Evolutionary conservation across 2,888 invertebrate genomes (phyloP).

Genomic region (Osmoderma eremita): DNA sequence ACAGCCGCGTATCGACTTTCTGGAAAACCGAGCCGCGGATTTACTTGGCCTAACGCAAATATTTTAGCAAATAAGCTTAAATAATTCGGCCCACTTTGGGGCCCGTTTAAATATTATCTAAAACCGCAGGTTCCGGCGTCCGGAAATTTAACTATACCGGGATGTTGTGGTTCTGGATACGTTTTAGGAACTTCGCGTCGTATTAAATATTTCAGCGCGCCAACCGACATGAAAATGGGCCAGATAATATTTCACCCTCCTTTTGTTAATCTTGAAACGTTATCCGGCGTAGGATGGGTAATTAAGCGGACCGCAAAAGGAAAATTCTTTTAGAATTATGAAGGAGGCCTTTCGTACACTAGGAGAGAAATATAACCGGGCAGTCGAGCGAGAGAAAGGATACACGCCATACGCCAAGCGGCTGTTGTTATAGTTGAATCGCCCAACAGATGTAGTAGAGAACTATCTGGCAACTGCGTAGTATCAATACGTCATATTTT

Average conservation of each 20-base stretch:
- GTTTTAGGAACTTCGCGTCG: slow-evolving; percentile 29
- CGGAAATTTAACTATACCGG: slow-evolving; percentile 40
- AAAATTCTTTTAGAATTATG: no score
- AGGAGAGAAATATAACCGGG: no score
- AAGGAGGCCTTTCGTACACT: no score
- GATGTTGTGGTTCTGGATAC: slow-evolving; percentile 38
- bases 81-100: slow-evolving; percentile 32
- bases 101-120: slow-evolving; percentile 40
- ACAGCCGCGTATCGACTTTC: background rate
- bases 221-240: slow-evolving; percentile 13
- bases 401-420: no score
- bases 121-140: slow-evolving; percentile 38
- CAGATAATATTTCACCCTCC: slow-evolving; percentile 26
- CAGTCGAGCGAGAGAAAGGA: no score
- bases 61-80: slow-evolving; percentile 24
- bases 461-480: no score
- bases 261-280: slow-evolving; percentile 18
- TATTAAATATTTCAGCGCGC: slow-evolving; percentile 30
- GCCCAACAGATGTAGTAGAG: no score
- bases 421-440: no score
- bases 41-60: slow-evolving; percentile 18
- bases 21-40: slow-evolving; percentile 10
- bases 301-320: slow-evolving; percentile 2
- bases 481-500: no score
- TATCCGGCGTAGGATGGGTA: slow-evolving; percentile 12